phyloP scores from a whole-genome alignment of 2,888 invertebrate species.

The Nemapogon koenigi region DNA sequence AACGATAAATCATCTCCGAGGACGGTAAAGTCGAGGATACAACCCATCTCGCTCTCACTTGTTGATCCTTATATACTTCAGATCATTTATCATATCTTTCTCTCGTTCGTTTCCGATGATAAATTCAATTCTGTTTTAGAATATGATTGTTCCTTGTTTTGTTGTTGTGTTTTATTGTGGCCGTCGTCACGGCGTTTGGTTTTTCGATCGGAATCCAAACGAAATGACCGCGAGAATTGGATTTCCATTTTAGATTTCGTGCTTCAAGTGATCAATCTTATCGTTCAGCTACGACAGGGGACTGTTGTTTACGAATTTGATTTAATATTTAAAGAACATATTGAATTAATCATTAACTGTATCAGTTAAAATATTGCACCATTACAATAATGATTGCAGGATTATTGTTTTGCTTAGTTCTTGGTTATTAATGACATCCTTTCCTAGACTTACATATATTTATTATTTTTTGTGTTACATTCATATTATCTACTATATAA shows the following conservation, averaged over 20 bases:
- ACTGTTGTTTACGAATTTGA: constrained; percentile 8
- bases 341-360: constrained; percentile 6
- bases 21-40: constrained; percentile 44
- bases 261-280: constrained; percentile 49
- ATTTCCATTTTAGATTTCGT: constrained; percentile 57
- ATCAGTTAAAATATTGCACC: constrained; percentile 7
- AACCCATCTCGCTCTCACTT: constrained; percentile 43
- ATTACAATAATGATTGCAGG: too few species aligned
- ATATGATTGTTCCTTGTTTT: constrained; percentile 63
- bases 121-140: constrained; percentile 63
- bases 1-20: constrained; percentile 60
- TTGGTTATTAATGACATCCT: too few species aligned
- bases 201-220: constrained; percentile 59
- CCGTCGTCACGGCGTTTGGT: constrained; percentile 54
- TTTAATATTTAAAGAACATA: constrained; percentile 1
- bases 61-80: constrained; percentile 26
- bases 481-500: too few species aligned
- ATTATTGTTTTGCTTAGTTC: too few species aligned
- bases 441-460: too few species aligned
- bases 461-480: too few species aligned
- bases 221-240: constrained; percentile 60
- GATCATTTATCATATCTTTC: constrained; percentile 61
- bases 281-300: constrained; percentile 14
- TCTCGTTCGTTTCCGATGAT: constrained; percentile 60
- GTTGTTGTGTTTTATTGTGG: constrained; percentile 58